Evolutionary conservation across 2,888 invertebrate genomes (phyloP), one percentile per base, ranked within the genome.

Genomic region (Agrochola litura): DNA sequence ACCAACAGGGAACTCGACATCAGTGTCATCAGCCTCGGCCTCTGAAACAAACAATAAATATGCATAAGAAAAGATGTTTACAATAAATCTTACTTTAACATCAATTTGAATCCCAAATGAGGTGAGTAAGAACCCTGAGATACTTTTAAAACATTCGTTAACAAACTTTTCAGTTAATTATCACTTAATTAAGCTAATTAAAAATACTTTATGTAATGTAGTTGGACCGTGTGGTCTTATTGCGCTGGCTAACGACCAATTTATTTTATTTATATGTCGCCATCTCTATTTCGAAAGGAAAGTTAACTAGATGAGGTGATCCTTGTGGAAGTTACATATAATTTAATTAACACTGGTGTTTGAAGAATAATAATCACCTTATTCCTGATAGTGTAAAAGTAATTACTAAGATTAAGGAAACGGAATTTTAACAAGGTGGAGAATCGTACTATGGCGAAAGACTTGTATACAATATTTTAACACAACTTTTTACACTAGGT

Each of bases 161-260:
- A 87, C 89, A 87, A 85, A 84, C 78, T 88, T 86, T 88, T 86
- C 73, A 86, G 89, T 90, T 89, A 91, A 91, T 91, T 90, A 89
- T 88, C 86, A 86, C 86, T 86, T 87, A 87, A 89, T 90, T 90
- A 89, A 86, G 63, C 79, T 87, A 89, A 90, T 90, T 89, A 88
- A 89, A 79, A 86, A 86, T 85, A 76, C 75, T 88, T 83, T 84
- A 76, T 73, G 79, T 87, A 72, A 74, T 86, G 81, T 79, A 82
- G 76, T 84, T 86, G 58, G 63, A 82, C 76, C 84, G 86, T 89
- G 83, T 88, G 87, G 88, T 87, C 84, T 82, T 76, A 77, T 61
- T 80, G 74, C 79, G 72, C 37, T 75, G 60, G 65, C 43, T 76
- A 85, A 81, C 58, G 77, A 74, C 63, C 77, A 76, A 78, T 81